Evolutionary conservation across 2,797 vertebrate genomes (phyloP).

Genomic region (Eospalax fontanierii): DNA sequence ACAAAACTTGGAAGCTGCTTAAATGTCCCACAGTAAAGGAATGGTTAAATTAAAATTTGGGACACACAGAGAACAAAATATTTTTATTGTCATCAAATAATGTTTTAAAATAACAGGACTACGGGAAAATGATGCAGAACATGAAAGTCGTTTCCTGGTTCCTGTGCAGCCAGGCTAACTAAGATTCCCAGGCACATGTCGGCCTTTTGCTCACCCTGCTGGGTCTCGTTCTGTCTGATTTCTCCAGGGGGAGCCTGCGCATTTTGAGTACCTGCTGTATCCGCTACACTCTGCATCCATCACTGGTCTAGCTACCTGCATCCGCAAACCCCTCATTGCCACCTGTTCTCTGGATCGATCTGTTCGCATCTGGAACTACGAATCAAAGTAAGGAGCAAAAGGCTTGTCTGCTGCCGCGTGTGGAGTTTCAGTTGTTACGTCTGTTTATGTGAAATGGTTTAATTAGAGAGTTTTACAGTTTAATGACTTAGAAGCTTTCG

Average conservation of each 20-base stretch:
- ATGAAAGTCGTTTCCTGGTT: neutral
- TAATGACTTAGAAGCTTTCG: slow-evolving; percentile 62
- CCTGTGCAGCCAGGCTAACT: neutral
- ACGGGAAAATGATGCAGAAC: neutral
- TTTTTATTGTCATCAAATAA: slow-evolving; percentile 56
- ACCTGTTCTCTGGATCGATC: slow-evolving; percentile 96
- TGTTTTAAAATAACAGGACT: slow-evolving; percentile 58
- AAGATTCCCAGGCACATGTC: neutral
- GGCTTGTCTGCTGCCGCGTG: neutral
- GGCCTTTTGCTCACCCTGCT: neutral
- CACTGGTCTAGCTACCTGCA: slow-evolving; percentile 94
- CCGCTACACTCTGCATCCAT: slow-evolving; percentile 94
- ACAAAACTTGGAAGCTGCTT: slow-evolving; percentile 23
- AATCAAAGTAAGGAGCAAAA: slow-evolving; percentile 92
- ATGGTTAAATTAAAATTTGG: slow-evolving; percentile 64
- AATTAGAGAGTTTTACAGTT: slow-evolving; percentile 48
- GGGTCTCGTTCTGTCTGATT: slow-evolving; percentile 67
- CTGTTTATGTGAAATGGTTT: slow-evolving; percentile 54
- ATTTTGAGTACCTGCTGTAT: slow-evolving; percentile 94
- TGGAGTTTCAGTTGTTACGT: neutral
- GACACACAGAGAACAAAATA: neutral
- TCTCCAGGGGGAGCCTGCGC: slow-evolving; percentile 90
- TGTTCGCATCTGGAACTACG: slow-evolving; percentile 97
- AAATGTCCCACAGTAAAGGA: neutral
- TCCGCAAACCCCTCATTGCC: slow-evolving; percentile 95